A percentile compares a stretch with the other conserved stretches of the same genome.
phyloP scores from a whole-genome alignment of 64 coral and sea anemone genomes.

The Acropora yongei region DNA sequence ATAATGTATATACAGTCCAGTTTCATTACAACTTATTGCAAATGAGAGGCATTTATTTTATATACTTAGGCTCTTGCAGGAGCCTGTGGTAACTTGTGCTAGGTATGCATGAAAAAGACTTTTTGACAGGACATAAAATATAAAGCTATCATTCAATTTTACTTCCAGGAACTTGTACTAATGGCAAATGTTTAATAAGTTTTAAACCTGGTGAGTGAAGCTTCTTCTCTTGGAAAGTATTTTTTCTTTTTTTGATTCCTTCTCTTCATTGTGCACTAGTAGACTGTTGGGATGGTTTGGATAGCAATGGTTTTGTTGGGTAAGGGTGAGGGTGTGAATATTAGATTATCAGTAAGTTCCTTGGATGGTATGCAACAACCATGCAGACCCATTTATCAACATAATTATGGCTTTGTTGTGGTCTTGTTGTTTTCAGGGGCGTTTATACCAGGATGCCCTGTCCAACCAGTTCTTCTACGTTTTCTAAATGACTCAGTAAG shows the following conservation, averaged over 20 bases:
- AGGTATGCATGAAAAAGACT: not conserved
- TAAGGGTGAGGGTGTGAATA: no score
- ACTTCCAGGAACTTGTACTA: slow-evolving; percentile 67
- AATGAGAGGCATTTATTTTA: not conserved
- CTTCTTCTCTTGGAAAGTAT: not conserved
- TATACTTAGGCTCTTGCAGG: not conserved
- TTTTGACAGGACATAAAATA: no score
- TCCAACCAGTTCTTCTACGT: slow-evolving; percentile 56
- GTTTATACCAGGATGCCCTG: slow-evolving; percentile 69
- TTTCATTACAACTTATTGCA: no score
- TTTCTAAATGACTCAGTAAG: slow-evolving; percentile 38
- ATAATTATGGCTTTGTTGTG: not conserved
- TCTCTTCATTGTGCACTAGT: not conserved
- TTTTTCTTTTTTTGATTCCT: not conserved
- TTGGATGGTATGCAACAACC: no score
- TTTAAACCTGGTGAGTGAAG: slow-evolving; percentile 56
- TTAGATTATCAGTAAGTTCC: no score
- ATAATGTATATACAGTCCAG: no score
- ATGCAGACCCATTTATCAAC: no score
- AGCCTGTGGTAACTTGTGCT: not conserved
- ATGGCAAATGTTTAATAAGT: slow-evolving; percentile 46
- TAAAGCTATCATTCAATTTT: not conserved
- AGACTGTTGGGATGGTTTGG: no score
- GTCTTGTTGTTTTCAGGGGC: slow-evolving; percentile 19
- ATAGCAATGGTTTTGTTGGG: no score